Evolutionary conservation across 2,797 vertebrate species (phyloP), one percentile per base, ranked within the genome.

Genomic region (Euthynnus affinis): DNA sequence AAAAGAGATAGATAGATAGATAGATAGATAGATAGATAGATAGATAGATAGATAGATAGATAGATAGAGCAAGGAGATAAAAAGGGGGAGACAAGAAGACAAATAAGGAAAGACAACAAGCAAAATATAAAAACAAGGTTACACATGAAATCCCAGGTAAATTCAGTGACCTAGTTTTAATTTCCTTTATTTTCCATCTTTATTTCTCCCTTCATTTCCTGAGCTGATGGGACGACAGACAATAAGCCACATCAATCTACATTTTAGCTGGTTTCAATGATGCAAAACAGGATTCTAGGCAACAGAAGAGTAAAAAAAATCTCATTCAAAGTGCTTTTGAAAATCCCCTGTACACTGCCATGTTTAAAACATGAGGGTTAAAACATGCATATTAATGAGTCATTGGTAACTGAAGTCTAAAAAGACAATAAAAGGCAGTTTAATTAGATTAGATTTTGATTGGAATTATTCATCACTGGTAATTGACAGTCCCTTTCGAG

Each of bases 401-500:
- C 90, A 85, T 91, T 91, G 90, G 92, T 89, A 95, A 93, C 93
- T 95, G 93, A 96, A 94, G 95, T 95, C 94, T 95, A 95, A 95
- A 95, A 96, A 96, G 91, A 96, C 94, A 96, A 96, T 96, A 96
- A 94, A 96, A 93, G 94, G 92, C 92, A 92, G 93, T 95, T 96
- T 96, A 96, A 98, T 98, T 96, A 96, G 95, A 96, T 96, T 95
- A 93, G 82, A 74, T 86, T 93, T 97, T 95, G 96, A 95, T 96
- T 95, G 91, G 94, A 98, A 97, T 97, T 96, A 97, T 98, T 96
- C 95, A 97, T 95, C 71, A 63, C 56, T 70, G 66, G 82, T 94
- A 93, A 95, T 92, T 95, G 91, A 89, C 92, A 89, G 91, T 96
- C 94, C 92, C 95, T 94, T 93, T 91, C 91, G 93, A 96, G 95